Evolutionary conservation across 2,113 vertebrate species (phyloP).

Genomic region (Pterocles gutturalis): DNA sequence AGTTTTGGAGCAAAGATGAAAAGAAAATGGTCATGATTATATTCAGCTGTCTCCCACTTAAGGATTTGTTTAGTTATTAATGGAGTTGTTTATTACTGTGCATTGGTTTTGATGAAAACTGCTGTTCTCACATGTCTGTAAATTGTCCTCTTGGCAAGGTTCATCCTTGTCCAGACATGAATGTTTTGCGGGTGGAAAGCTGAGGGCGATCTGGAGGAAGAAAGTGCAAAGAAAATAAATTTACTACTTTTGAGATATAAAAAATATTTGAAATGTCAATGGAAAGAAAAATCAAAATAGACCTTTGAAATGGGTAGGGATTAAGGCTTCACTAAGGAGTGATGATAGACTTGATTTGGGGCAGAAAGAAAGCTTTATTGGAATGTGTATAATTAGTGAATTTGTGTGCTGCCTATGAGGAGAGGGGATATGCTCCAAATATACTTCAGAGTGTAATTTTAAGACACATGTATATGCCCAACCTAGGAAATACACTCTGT

Average conservation of each 20-base stretch:
- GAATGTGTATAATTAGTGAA: neutral
- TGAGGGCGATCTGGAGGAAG: neutral
- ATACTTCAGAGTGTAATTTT: neutral
- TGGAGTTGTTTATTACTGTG: slow-evolving; percentile 7
- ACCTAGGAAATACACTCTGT: neutral
- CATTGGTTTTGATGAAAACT: neutral
- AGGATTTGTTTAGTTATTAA: slow-evolving; percentile 7
- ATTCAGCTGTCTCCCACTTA: slow-evolving; percentile 6
- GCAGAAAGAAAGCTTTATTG: neutral
- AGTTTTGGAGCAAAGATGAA: neutral
- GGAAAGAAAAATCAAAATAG: neutral
- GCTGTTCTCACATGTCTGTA: neutral
- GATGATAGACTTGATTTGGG: slow-evolving; percentile 21
- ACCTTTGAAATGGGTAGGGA: neutral
- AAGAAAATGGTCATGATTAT: neutral
- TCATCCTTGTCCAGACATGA: neutral
- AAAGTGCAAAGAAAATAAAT: neutral
- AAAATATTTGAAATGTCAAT: neutral
- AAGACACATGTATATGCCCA: neutral
- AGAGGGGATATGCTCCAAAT: neutral
- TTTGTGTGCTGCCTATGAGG: neutral
- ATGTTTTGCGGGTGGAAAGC: neutral
- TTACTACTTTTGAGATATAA: neutral
- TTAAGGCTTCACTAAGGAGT: slow-evolving; percentile 1
- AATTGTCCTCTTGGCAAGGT: neutral